Evolutionary conservation across 2,113 vertebrate species (phyloP).

Genomic region (Otus sunia): DNA sequence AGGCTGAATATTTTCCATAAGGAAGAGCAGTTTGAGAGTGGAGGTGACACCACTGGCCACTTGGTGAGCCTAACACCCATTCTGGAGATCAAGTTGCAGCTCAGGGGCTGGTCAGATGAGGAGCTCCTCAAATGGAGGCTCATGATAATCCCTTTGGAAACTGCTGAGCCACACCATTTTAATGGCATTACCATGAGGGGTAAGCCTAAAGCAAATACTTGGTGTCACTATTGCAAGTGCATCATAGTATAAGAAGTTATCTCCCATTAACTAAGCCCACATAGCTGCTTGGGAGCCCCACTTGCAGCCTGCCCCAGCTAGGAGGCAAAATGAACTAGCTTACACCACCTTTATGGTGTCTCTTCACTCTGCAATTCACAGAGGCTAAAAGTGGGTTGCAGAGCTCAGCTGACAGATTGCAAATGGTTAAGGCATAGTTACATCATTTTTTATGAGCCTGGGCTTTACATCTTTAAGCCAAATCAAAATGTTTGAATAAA

Average conservation of each 20-base stretch:
- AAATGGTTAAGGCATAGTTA: not conserved
- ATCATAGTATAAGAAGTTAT: conserved; percentile 36
- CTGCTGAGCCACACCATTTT: conserved; percentile 64
- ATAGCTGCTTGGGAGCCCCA: not conserved
- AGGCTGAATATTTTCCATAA: not conserved
- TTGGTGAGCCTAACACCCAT: not conserved
- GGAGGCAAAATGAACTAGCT: not conserved
- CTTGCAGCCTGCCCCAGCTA: not conserved
- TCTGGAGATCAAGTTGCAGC: not conserved
- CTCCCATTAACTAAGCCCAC: conserved; percentile 5
- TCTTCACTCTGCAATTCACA: not conserved
- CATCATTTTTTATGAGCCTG: not conserved
- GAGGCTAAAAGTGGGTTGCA: not conserved
- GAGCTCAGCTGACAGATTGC: not conserved
- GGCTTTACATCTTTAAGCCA: not conserved
- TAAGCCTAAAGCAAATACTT: conserved; percentile 64
- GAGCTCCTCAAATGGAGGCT: conserved; percentile 27
- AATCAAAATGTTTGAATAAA: not conserved
- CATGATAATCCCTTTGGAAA: conserved; percentile 60
- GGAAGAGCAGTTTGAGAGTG: not conserved
- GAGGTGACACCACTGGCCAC: not conserved
- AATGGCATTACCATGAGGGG: conserved; percentile 54
- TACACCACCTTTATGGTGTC: not conserved
- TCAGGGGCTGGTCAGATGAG: not conserved
- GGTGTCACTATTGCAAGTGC: conserved; percentile 50